A percentile compares a stretch with the other conserved stretches of the same genome.
phyloP scores from a whole-genome alignment of 2,888 invertebrate species.

The Eilema caniola region DNA sequence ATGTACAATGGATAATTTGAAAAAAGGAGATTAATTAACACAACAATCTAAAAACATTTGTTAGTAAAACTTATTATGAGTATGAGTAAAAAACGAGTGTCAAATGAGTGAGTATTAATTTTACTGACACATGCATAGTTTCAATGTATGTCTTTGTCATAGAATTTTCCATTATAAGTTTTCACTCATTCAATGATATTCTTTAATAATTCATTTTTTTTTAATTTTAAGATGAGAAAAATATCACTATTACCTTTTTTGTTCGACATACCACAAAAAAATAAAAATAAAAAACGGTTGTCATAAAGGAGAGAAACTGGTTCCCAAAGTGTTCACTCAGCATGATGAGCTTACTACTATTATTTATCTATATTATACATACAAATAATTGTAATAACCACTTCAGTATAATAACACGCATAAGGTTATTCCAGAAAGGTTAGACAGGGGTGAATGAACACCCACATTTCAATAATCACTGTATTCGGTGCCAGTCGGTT shows the following conservation, averaged over 20 bases:
- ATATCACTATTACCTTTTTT: too few relatives aligned
- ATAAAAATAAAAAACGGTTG: too few relatives aligned
- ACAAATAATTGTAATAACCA: not conserved
- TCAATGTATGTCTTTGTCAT: not conserved
- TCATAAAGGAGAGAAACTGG: too few relatives aligned
- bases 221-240: too few relatives aligned
- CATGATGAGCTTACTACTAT: too few relatives aligned
- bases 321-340: too few relatives aligned
- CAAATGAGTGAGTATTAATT: not conserved
- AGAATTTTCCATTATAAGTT: not conserved
- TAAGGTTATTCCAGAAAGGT: not conserved
- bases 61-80: not conserved
- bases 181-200: too few relatives aligned
- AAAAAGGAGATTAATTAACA: not conserved
- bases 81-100: too few relatives aligned
- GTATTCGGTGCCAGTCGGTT: not conserved
- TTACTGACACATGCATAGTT: not conserved
- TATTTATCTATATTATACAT: too few relatives aligned
- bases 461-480: not conserved
- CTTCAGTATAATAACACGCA: not conserved
- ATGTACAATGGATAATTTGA: not conserved
- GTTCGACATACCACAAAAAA: too few relatives aligned
- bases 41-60: not conserved
- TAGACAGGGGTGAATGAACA: not conserved
- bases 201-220: too few relatives aligned